Evolutionary conservation across 2,888 invertebrate species (phyloP).

Genomic region (Isotomurus palustris): DNA sequence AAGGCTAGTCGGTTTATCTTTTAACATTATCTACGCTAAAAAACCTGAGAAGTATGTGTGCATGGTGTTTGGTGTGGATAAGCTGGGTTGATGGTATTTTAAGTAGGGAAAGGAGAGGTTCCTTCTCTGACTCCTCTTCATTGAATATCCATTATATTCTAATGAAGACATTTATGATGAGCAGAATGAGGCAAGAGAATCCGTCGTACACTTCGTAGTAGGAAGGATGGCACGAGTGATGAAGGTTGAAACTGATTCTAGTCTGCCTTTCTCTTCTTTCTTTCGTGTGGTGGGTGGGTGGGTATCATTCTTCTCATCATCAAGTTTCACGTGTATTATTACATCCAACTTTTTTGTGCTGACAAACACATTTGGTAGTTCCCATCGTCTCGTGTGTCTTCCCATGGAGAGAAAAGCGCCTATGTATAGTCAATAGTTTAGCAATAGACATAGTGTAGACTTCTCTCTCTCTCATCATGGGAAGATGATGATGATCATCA

Average conservation of each 20-base stretch:
- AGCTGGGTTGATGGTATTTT: background rate
- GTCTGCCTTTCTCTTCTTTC: too few relatives aligned
- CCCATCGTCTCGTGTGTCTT: conserved; percentile 12
- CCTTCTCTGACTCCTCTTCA: conserved; percentile 7
- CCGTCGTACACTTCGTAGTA: background rate
- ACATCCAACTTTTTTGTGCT: conserved; percentile 29
- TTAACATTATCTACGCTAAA: too few relatives aligned
- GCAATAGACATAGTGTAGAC: too few relatives aligned
- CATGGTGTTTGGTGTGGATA: background rate
- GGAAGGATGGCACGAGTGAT: background rate
- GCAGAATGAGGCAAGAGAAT: background rate
- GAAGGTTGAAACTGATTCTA: background rate
- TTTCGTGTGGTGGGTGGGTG: too few relatives aligned
- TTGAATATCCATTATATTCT: conserved; percentile 29
- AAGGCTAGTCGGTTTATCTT: too few relatives aligned
- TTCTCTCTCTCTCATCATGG: conserved; percentile 1
- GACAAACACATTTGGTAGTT: conserved; percentile 31
- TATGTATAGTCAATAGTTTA: background rate
- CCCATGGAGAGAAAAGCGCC: background rate
- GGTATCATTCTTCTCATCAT: too few relatives aligned
- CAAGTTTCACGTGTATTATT: too few relatives aligned
- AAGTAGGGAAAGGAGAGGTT: background rate
- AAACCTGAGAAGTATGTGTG: background rate
- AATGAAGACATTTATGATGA: conserved; percentile 30
- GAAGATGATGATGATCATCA: conserved; percentile 14